A percentile compares a stretch with the other conserved stretches of the same genome.
These are phyloP conservation scores for Drosophila stalkeri DNA, from an alignment of 2,888 invertebrate genomes.

Conservation along the genomic window DNA sequence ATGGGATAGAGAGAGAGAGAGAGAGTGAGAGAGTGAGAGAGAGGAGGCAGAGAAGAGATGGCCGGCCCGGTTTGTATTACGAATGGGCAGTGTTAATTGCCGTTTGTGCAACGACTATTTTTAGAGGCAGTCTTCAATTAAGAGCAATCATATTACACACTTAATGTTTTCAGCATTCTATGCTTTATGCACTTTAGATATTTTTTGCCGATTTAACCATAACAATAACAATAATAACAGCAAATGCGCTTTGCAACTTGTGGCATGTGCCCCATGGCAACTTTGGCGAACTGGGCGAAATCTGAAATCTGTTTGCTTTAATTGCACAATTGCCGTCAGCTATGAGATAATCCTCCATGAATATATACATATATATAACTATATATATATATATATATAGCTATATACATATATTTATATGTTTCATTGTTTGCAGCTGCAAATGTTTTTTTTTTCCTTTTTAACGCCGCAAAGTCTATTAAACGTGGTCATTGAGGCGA, in stretches of 20 bases:
- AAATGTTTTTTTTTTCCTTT: neutral
- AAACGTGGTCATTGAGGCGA: neutral
- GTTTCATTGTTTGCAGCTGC: slow-evolving; percentile 7
- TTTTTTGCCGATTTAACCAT: slow-evolving; percentile 48
- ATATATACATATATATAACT: slow-evolving; percentile 1
- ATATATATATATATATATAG: neutral
- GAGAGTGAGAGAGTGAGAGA: too few species aligned
- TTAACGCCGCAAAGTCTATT: neutral
- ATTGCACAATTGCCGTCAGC: slow-evolving; percentile 82
- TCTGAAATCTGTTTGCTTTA: slow-evolving; percentile 76
- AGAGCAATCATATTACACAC: slow-evolving; percentile 31
- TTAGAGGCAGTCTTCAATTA: slow-evolving; percentile 38
- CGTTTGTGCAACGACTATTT: slow-evolving; percentile 31
- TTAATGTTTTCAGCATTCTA: slow-evolving; percentile 39
- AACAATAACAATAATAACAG: slow-evolving; percentile 18
- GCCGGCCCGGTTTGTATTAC: neutral
- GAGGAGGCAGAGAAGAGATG: neutral
- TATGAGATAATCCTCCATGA: slow-evolving; percentile 78
- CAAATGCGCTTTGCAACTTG: slow-evolving; percentile 38
- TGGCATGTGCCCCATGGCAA: slow-evolving; percentile 31
- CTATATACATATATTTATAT: neutral
- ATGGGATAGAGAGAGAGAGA: neutral
- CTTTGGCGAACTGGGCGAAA: slow-evolving; percentile 28
- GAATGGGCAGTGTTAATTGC: slow-evolving; percentile 13
- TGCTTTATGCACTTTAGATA: slow-evolving; percentile 57